A percentile compares a stretch with the other conserved stretches of the same genome.
Conservation (phyloP, 2,113 vertebrate species). For the Fregetta grallaria region DNA sequence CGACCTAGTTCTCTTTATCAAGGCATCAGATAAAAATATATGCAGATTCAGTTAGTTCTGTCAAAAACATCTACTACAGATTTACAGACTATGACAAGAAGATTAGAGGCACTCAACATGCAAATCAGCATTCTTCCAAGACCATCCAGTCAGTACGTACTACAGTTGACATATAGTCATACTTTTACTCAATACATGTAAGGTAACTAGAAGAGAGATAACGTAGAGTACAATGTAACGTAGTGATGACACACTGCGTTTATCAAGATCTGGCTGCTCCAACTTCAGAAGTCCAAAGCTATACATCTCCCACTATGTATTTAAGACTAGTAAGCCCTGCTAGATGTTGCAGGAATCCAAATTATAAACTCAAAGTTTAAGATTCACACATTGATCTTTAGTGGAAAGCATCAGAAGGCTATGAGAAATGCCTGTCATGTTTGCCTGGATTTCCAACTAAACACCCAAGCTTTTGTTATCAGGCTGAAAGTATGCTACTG, state of each 20-base stretch:
- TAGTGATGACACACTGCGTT: rapidly evolving
- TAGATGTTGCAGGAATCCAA: neutral
- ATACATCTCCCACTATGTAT: neutral
- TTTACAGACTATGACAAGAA: constrained; percentile 48
- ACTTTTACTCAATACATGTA: neutral
- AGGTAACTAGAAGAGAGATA: neutral
- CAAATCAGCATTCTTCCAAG: constrained; percentile 18
- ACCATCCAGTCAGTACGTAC: neutral
- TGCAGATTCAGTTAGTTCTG: constrained; percentile 30
- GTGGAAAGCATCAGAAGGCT: neutral
- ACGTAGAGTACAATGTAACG: neutral
- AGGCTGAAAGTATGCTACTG: neutral
- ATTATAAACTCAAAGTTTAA: neutral
- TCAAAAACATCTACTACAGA: constrained; percentile 24
- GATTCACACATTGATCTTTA: neutral
- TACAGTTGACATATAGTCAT: neutral
- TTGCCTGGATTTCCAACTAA: neutral
- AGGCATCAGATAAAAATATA: constrained; percentile 20
- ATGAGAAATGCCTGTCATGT: neutral
- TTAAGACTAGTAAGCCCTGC: neutral
- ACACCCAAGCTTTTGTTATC: neutral
- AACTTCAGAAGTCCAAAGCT: neutral
- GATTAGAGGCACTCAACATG: constrained; percentile 36
- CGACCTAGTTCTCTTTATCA: neutral
- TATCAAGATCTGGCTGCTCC: neutral